phyloP scores from a whole-genome alignment of 2,113 vertebrate genomes.

The Vulpes lagopus region DNA sequence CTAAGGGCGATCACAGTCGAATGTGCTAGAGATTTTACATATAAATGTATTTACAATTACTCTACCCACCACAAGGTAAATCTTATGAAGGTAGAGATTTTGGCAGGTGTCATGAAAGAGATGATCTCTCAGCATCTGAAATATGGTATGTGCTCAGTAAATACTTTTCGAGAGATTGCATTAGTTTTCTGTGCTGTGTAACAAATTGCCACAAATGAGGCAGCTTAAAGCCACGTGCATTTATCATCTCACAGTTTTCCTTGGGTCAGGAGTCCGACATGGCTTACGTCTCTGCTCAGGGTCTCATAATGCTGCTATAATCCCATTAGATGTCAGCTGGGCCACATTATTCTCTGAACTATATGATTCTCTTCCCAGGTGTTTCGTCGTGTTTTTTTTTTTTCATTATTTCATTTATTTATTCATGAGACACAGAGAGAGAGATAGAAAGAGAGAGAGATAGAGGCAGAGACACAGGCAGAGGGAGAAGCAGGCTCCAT shows the following conservation, averaged over 20 bases:
- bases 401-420: too few species aligned
- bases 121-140: background rate
- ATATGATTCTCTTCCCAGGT: background rate
- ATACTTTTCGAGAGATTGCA: background rate
- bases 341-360: background rate
- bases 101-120: background rate
- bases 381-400: too few species aligned
- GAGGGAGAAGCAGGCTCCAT: too few species aligned
- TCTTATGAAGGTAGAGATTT: background rate
- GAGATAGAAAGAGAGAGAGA: too few species aligned
- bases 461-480: too few species aligned
- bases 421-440: too few species aligned
- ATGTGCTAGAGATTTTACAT: background rate
- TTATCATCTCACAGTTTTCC: background rate
- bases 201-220: background rate
- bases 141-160: background rate
- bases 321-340: background rate
- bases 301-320: background rate
- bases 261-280: background rate
- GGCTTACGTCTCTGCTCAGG: background rate
- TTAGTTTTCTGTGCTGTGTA: background rate
- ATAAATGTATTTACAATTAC: background rate
- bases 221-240: background rate
- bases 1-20: background rate
- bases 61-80: background rate